phyloP scores from a whole-genome alignment of 2,888 invertebrate species.

The Pharmacophagus antenor region DNA sequence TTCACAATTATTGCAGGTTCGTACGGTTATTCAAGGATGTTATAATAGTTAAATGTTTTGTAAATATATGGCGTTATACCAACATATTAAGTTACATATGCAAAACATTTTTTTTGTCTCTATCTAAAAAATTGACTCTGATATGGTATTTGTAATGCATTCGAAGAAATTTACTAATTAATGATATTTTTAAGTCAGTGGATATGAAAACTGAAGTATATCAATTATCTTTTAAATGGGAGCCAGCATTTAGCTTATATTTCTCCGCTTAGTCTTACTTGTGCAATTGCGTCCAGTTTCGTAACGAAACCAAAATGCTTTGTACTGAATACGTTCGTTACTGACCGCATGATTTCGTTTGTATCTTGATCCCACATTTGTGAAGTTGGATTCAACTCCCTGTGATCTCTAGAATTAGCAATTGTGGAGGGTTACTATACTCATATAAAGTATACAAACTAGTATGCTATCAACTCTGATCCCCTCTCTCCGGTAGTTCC shows the following conservation, averaged over 20 bases:
- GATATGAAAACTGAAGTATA: background rate
- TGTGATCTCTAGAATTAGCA: background rate
- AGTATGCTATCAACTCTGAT: background rate
- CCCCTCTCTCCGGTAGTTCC: too few relatives aligned
- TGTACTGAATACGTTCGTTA: slow-evolving; percentile 18
- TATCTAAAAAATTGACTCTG: too few relatives aligned
- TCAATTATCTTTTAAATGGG: slow-evolving; percentile 15
- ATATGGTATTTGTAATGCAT: too few relatives aligned
- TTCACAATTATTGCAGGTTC: too few relatives aligned
- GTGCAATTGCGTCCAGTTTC: slow-evolving; percentile 20
- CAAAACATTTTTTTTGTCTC: too few relatives aligned
- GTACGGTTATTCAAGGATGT: background rate
- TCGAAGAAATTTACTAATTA: too few relatives aligned
- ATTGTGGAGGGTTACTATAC: background rate
- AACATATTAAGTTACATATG: too few relatives aligned
- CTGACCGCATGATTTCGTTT: slow-evolving; percentile 18
- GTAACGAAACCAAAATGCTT: slow-evolving; percentile 19
- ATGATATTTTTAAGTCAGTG: too few relatives aligned
- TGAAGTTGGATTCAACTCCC: slow-evolving; percentile 1
- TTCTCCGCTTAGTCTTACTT: slow-evolving; percentile 20
- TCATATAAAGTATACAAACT: background rate
- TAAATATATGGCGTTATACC: background rate
- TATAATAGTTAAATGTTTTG: background rate
- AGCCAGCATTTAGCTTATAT: slow-evolving; percentile 13
- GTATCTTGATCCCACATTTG: slow-evolving; percentile 17